Conservation (phyloP, 2,113 vertebrate species). For the Lophotis ruficrista region DNA sequence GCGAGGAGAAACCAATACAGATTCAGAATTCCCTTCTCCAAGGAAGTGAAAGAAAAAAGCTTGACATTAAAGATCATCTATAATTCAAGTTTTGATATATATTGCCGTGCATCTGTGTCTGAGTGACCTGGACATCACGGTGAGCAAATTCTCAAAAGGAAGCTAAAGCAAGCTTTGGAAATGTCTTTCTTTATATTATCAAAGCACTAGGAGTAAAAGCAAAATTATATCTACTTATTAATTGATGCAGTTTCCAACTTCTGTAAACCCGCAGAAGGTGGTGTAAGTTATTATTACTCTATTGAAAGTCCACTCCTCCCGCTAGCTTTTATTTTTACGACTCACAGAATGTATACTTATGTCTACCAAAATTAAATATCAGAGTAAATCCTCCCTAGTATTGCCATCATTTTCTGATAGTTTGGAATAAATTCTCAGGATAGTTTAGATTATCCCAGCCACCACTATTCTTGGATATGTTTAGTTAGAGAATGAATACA, state of each 20-base stretch:
- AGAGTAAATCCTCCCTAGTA: background rate
- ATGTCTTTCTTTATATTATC: background rate
- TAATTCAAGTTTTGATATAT: background rate
- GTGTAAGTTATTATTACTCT: background rate
- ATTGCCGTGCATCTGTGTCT: background rate
- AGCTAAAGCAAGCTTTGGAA: background rate
- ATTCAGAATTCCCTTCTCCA: background rate
- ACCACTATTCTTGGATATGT: background rate
- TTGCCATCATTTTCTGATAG: background rate
- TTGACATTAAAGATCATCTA: background rate
- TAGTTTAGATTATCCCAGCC: background rate
- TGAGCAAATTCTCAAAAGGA: background rate
- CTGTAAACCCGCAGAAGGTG: background rate
- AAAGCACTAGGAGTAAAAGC: background rate
- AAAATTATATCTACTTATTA: background rate
- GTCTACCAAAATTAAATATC: background rate
- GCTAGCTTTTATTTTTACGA: background rate
- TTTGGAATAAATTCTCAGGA: background rate
- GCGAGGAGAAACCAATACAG: background rate
- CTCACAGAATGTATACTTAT: background rate
- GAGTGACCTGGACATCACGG: background rate
- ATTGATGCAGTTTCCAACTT: background rate
- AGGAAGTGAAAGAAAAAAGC: background rate
- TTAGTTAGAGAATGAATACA: background rate
- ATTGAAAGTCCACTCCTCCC: background rate